Percentiles rank a stretch among this genome's conserved stretches.
Evolutionary conservation across 2,797 vertebrate species (phyloP).

Genomic region (Agapornis canus): DNA sequence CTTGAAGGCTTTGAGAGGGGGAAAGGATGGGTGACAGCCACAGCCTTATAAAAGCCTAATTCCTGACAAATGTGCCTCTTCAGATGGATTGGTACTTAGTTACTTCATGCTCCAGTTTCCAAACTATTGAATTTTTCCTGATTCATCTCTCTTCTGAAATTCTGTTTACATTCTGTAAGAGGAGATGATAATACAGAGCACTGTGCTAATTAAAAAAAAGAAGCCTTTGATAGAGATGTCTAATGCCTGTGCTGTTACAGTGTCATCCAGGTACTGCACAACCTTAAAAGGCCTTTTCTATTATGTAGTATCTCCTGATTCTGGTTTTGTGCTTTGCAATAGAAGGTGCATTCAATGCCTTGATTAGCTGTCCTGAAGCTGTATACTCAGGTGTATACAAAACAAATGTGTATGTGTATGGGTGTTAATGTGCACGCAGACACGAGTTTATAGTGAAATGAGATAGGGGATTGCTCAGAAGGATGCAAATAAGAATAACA

Average conservation of each 20-base stretch:
- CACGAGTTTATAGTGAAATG: neutral
- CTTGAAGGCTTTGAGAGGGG: neutral
- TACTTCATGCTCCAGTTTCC: conserved; percentile 10
- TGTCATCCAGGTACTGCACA: neutral
- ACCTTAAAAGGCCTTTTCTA: neutral
- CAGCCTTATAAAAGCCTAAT: neutral
- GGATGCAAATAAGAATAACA: neutral
- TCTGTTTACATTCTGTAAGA: conserved; percentile 24
- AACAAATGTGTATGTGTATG: neutral
- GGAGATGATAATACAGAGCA: conserved; percentile 31
- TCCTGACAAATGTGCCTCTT: neutral
- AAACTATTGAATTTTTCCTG: neutral
- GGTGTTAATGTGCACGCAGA: neutral
- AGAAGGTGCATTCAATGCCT: neutral
- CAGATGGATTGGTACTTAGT: neutral
- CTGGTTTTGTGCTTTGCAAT: neutral
- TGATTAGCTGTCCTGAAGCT: neutral
- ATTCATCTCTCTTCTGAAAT: conserved; percentile 21
- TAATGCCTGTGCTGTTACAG: neutral
- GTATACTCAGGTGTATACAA: neutral
- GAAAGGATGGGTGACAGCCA: neutral
- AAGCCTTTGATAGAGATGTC: neutral
- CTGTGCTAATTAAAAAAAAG: neutral
- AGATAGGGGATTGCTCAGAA: neutral
- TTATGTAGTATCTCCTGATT: neutral